Conservation (phyloP, 92 coral and sea anemone genomes). For the Parazoanthus swiftii region DNA sequence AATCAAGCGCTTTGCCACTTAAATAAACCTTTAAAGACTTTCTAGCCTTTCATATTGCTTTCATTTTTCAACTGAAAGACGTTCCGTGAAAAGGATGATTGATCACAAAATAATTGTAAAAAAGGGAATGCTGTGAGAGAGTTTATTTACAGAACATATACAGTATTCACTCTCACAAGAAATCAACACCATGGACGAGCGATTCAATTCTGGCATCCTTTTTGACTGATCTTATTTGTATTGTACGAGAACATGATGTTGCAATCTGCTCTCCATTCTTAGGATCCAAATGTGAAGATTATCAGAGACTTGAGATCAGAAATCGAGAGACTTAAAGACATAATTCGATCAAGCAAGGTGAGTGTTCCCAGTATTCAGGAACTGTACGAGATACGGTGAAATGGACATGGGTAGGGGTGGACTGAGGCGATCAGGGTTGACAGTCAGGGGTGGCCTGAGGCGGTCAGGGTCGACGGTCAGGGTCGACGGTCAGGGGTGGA, state of each 20-base stretch:
- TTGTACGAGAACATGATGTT: not conserved
- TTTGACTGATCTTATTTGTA: not conserved
- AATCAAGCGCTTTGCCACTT: no score
- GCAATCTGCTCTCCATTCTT: not conserved
- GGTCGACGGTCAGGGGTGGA: not conserved
- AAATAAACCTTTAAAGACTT: no score
- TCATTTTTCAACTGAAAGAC: not conserved
- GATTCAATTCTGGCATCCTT: not conserved
- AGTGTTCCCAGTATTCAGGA: constrained; percentile 29
- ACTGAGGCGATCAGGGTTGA: no score
- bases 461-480: no score
- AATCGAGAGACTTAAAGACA: constrained; percentile 74
- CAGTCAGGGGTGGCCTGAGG: no score
- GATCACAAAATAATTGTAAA: no score
- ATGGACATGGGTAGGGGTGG: not conserved
- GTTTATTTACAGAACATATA: not conserved
- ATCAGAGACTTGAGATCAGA: constrained; percentile 80
- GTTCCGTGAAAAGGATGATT: no score
- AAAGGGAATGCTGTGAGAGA: not conserved
- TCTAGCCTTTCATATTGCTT: no score
- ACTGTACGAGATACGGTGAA: not conserved
- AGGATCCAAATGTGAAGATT: constrained; percentile 88
- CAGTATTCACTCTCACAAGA: not conserved
- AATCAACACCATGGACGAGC: not conserved
- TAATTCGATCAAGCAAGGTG: constrained; percentile 50